These are phyloP conservation scores for Hyperoplus immaculatus DNA, from an alignment of 2,797 vertebrate genomes.

Conservation along the genomic window DNA sequence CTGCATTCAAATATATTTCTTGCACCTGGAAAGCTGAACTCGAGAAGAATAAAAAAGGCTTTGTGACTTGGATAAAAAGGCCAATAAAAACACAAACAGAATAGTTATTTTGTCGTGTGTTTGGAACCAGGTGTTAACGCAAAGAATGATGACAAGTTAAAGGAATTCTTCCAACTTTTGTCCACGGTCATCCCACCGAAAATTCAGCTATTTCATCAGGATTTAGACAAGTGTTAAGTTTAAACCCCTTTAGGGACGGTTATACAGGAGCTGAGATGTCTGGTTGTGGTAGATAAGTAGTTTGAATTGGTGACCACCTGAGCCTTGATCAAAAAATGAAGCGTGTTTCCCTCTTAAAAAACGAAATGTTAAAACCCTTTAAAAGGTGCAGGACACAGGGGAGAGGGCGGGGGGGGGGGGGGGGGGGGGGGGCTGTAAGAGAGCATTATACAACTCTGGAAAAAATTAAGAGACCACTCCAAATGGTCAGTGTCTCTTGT, in stretches of 20 bases:
- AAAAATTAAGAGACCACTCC: no score
- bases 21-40: background rate
- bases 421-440: background rate
- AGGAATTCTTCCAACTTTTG: no score
- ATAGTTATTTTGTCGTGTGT: background rate
- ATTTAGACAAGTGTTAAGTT: background rate
- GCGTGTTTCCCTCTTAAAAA: slow-evolving; percentile 41
- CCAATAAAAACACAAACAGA: background rate
- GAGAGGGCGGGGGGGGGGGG: background rate
- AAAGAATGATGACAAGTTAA: no score
- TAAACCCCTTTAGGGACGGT: background rate
- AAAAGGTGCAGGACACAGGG: background rate
- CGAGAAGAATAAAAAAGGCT: background rate
- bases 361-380: slow-evolving; percentile 38
- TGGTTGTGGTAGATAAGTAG: background rate
- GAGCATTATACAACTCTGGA: no score
- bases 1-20: background rate
- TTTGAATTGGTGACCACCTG: slow-evolving; percentile 16
- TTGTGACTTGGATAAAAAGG: background rate
- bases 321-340: slow-evolving; percentile 39
- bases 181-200: no score
- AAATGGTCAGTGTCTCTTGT: no score
- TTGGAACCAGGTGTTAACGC: background rate
- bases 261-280: background rate
- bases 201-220: no score